Base-by-base conservation (phyloP, 2,113 vertebrate genomes). In the Chamaetylas fuelleborni region DNA sequence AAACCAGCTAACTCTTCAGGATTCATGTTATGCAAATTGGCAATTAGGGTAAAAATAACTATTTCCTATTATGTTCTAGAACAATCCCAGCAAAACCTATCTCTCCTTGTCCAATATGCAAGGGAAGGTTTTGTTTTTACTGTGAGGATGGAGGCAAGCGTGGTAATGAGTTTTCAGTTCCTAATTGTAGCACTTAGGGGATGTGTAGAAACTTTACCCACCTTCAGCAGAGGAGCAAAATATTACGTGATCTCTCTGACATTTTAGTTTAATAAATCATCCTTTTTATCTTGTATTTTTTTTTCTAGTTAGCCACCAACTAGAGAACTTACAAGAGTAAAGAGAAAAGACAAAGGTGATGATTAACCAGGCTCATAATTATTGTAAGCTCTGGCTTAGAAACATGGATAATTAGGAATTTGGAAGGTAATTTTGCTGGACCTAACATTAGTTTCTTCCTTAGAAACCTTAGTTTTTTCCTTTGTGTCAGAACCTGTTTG, bases 231-330 rank as follows among this genome's bases (percentile, higher is more conserved):
- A 66, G 70, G 19, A 92, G 64, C 54, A 81, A 77, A 90, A 82
- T 45, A 15, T 90, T 90, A 40, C 11, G 15, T 78, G 58, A 73
- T 80, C 77, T 88, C 67, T 54, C 38, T 81, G 82, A 67, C 28
- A 45, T 83, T 92, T 86, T 56, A 86, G 71, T 86, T 96, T 96
- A 93, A 94, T 94, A 96, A 83, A 94, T 96, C 56, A 96, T 88
- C 96, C 94, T 96, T 96, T 92, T 94, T 90, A 72, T 90, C 91
- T 88, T 95, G 74, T 86, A 42, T 19, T 13, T 94, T 83, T n/a
- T 3, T 17, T n/a, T 3, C 73, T 85, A 87, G 70, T 93, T 95
- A 90, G 91, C 83, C 74, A 83, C 90, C 84, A 82, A 29, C 40
- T 67, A 53, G 72, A 81, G 67, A 88, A 78, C 88, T 92, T 86